A percentile compares a stretch with the other conserved stretches of the same genome.
These are phyloP conservation scores for Drosophila sordidula DNA, from an alignment of 2,888 invertebrate genomes.

Conservation along the genomic window DNA sequence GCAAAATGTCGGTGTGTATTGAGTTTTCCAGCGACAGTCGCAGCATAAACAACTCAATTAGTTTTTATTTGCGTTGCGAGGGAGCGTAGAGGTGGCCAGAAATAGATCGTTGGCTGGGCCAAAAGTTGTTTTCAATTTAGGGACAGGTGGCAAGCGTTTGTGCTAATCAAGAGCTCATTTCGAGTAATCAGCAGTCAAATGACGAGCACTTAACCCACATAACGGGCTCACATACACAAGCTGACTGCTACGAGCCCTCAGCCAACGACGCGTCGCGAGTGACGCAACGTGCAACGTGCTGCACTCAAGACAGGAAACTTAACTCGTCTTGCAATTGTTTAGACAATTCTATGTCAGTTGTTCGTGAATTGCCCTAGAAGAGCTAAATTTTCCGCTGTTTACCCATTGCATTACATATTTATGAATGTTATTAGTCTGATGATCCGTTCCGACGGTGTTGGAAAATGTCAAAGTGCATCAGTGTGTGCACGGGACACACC, in stretches of 20 bases:
- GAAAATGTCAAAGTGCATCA: conserved; percentile 33
- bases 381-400: conserved; percentile 54
- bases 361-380: conserved; percentile 25
- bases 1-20: conserved; percentile 47
- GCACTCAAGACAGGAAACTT: conserved; percentile 24
- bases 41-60: conserved; percentile 63
- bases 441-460: conserved; percentile 16
- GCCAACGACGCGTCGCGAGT: background rate
- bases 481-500: conserved; percentile 26
- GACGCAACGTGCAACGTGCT: conserved; percentile 13
- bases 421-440: conserved; percentile 40
- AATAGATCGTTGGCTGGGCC: conserved; percentile 10
- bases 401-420: conserved; percentile 38
- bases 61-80: conserved; percentile 21
- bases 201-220: conserved; percentile 42
- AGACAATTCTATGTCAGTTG: conserved; percentile 57
- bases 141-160: conserved; percentile 31
- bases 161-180: conserved; percentile 43
- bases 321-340: conserved; percentile 38
- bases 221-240: conserved; percentile 16
- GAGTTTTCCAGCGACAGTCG: conserved; percentile 26
- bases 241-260: conserved; percentile 22
- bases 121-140: conserved; percentile 18
- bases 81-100: conserved; percentile 1
- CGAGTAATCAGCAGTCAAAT: conserved; percentile 36